These are phyloP conservation scores for Tipula helvola DNA, from an alignment of 2,888 invertebrate genomes.

Conservation along the genomic window DNA sequence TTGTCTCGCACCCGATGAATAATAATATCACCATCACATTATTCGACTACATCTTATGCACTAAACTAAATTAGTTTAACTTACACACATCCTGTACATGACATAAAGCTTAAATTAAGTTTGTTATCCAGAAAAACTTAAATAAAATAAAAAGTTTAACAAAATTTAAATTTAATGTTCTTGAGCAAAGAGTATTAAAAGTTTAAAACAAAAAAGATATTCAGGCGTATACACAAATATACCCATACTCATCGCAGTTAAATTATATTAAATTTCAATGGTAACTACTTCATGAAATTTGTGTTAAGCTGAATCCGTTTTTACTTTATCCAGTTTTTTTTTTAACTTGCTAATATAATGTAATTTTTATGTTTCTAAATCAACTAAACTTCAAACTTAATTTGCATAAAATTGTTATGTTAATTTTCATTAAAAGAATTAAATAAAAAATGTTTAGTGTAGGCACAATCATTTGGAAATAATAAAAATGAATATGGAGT, in stretches of 20 bases:
- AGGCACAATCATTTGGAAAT: neutral
- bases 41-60: neutral
- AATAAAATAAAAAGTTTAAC: neutral
- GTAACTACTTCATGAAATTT: neutral
- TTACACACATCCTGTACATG: neutral
- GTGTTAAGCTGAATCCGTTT: neutral
- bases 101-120: neutral
- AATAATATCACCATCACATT: neutral
- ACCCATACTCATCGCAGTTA: neutral
- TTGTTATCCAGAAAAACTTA: neutral
- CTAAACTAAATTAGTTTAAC: neutral
- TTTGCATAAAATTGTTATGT: neutral
- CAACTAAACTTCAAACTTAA: neutral
- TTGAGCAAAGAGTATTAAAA: neutral
- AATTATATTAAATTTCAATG: neutral
- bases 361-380: constrained; percentile 4
- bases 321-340: neutral
- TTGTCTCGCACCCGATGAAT: too few species aligned
- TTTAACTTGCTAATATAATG: neutral
- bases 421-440: neutral
- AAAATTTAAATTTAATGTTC: neutral
- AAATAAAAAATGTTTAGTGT: neutral
- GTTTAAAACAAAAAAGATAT: neutral
- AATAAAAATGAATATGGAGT: neutral
- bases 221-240: neutral